phyloP scores from a whole-genome alignment of 2,888 invertebrate genomes.

The Hecatera dysodea region DNA sequence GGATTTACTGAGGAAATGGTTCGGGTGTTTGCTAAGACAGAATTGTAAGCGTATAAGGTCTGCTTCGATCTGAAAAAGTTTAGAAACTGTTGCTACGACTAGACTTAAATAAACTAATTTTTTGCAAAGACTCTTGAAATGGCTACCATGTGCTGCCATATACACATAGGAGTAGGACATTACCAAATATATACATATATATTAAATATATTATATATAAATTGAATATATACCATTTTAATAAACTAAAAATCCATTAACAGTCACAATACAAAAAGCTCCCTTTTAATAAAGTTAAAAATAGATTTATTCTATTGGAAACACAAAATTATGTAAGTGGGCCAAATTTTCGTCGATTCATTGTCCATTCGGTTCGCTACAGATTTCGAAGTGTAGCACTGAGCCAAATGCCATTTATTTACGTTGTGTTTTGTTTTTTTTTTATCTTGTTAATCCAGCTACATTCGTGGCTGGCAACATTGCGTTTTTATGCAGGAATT shows the following conservation, averaged over 20 bases:
- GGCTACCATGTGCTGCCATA: not conserved
- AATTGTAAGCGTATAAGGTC: slow-evolving; percentile 1
- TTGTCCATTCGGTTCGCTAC: slow-evolving; percentile 76
- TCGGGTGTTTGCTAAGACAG: slow-evolving; percentile 4
- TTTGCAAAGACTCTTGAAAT: too few relatives aligned
- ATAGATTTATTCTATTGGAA: slow-evolving; percentile 59
- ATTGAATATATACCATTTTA: slow-evolving; percentile 19
- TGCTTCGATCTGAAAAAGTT: not conserved
- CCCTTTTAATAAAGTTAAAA: slow-evolving; percentile 46
- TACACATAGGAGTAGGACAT: not conserved
- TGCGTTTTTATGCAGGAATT: slow-evolving; percentile 52
- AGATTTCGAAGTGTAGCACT: slow-evolving; percentile 73
- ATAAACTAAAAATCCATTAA: slow-evolving; percentile 26
- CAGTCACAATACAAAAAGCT: slow-evolving; percentile 16
- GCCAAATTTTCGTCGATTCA: slow-evolving; percentile 83
- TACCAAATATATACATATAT: not conserved
- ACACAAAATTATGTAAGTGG: slow-evolving; percentile 79
- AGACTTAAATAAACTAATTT: not conserved
- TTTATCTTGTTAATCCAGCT: slow-evolving; percentile 62
- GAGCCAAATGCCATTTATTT: slow-evolving; percentile 79
- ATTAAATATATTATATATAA: slow-evolving; percentile 5
- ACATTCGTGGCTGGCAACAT: slow-evolving; percentile 57
- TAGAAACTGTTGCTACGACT: not conserved
- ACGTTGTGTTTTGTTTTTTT: slow-evolving; percentile 57
- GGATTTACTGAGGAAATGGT: slow-evolving; percentile 65